A percentile compares a stretch with the other conserved stretches of the same genome.
Evolutionary conservation across 2,797 vertebrate genomes (phyloP).

Genomic region (Pseudochirops cupreus): DNA sequence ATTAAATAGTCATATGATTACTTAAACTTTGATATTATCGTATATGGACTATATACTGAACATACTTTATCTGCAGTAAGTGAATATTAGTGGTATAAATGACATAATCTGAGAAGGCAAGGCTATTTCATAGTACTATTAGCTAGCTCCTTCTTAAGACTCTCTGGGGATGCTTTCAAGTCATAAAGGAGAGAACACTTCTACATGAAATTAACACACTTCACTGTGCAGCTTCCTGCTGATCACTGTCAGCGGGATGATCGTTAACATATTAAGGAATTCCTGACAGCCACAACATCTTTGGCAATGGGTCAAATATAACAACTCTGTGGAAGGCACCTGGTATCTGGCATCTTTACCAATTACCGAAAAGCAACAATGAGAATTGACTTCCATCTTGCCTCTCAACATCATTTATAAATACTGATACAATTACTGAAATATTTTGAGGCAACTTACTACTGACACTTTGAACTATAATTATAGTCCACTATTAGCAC

Average conservation of each 20-base stretch:
- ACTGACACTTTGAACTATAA: too few relatives aligned
- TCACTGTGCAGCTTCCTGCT: not conserved
- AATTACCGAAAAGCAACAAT: not conserved
- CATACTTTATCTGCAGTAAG: not conserved
- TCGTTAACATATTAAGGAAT: not conserved
- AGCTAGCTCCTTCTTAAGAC: not conserved
- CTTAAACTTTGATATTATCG: not conserved
- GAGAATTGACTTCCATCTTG: not conserved
- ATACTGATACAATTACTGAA: not conserved
- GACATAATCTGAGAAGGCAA: not conserved
- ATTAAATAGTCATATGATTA: not conserved
- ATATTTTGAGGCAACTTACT: not conserved
- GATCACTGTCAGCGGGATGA: not conserved
- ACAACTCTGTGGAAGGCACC: not conserved
- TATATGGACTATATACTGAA: not conserved
- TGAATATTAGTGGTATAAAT: not conserved
- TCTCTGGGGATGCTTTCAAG: not conserved
- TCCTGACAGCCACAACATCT: not conserved
- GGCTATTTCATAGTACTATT: not conserved
- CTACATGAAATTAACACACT: not conserved
- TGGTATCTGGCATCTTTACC: not conserved
- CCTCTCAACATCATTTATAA: not conserved
- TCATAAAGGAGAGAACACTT: not conserved
- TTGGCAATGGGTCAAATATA: not conserved
- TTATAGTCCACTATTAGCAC: too few relatives aligned